A percentile compares a stretch with the other conserved stretches of the same genome.
Evolutionary conservation across 2,888 invertebrate species (phyloP).

Genomic region (Drosophila pullipes): DNA sequence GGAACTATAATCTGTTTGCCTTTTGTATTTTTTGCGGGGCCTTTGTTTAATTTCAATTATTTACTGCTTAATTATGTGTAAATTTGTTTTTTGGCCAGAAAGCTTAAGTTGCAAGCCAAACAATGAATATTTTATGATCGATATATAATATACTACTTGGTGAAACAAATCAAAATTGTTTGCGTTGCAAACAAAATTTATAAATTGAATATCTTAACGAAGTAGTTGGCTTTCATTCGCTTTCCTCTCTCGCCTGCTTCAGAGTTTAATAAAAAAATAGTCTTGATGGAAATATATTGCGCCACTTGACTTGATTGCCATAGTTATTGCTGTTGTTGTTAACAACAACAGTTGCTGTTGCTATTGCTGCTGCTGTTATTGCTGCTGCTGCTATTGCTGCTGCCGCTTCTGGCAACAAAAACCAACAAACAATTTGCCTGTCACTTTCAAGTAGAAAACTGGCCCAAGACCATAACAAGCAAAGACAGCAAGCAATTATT

Average conservation of each 20-base stretch:
- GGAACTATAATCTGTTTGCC: slow-evolving; percentile 36
- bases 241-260: slow-evolving; percentile 1
- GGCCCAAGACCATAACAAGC: slow-evolving; percentile 35
- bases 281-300: slow-evolving; percentile 29
- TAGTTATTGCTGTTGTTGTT: slow-evolving; percentile 16
- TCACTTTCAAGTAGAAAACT: slow-evolving; percentile 59
- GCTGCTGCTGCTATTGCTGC: slow-evolving; percentile 11
- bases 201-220: neutral
- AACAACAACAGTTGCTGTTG: slow-evolving; percentile 22
- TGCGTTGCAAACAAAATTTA: neutral
- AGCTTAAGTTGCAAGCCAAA: slow-evolving; percentile 41
- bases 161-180: slow-evolving; percentile 2
- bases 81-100: slow-evolving; percentile 8
- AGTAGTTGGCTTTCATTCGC: neutral
- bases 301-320: slow-evolving; percentile 43
- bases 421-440: slow-evolving; percentile 50
- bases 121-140: slow-evolving; percentile 37
- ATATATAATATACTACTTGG: neutral
- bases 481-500: slow-evolving; percentile 45
- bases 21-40: neutral
- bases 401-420: slow-evolving; percentile 6
- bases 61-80: slow-evolving; percentile 44
- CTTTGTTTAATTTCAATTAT: slow-evolving; percentile 43
- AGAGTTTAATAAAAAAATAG: slow-evolving; percentile 3
- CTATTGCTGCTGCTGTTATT: slow-evolving; percentile 8